These are phyloP conservation scores for Agrotis clavis DNA, from an alignment of 2,888 invertebrate genomes.

Conservation along the genomic window DNA sequence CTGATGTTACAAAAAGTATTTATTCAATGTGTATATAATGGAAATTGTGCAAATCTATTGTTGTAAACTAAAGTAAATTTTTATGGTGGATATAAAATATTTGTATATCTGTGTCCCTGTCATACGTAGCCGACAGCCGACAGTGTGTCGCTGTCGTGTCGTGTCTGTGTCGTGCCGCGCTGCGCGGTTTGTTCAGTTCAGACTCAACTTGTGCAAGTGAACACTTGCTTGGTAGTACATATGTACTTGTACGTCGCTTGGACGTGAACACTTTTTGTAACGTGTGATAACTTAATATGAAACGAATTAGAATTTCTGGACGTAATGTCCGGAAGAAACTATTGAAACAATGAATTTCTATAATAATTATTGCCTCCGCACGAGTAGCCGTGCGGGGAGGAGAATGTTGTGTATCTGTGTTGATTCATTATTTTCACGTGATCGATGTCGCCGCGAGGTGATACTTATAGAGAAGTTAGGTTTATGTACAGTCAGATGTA, in stretches of 20 bases:
- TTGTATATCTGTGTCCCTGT: constrained; percentile 60
- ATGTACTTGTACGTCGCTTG: constrained; percentile 48
- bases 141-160: constrained; percentile 13
- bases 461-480: constrained; percentile 52
- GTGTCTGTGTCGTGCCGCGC: constrained; percentile 31
- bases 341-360: constrained; percentile 63
- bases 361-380: constrained; percentile 42
- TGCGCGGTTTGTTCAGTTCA: constrained; percentile 17
- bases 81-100: constrained; percentile 63
- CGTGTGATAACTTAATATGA: constrained; percentile 68
- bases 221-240: constrained; percentile 46
- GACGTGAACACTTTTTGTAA: constrained; percentile 62
- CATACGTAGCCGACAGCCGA: background rate
- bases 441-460: constrained; percentile 54
- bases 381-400: constrained; percentile 45
- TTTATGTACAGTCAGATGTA: constrained; percentile 56
- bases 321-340: constrained; percentile 45
- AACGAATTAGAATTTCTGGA: constrained; percentile 67
- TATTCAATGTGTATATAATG: constrained; percentile 70
- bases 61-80: constrained; percentile 63
- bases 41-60: constrained; percentile 66
- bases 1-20: constrained; percentile 71
- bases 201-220: constrained; percentile 28
- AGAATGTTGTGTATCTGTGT: constrained; percentile 58
- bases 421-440: constrained; percentile 58